Base-by-base conservation (phyloP, 2,888 invertebrate genomes). In the Dryomyza anilis region DNA sequence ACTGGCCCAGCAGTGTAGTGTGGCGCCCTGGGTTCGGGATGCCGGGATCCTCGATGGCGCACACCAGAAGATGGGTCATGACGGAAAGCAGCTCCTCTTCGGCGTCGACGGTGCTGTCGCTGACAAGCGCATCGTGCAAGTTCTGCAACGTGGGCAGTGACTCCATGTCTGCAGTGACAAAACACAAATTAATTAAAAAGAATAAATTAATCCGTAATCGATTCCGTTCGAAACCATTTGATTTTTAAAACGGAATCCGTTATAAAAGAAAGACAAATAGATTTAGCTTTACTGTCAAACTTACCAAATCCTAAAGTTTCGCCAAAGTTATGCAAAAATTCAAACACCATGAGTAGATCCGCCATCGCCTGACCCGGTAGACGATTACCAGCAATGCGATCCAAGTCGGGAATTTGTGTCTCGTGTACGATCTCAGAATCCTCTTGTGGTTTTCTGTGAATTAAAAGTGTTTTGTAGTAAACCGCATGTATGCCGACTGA, bases 281-380 rank as follows among this genome's bases (percentile, higher is more conserved):
- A n/a, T 60, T 12, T 36, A 1, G 21, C 33, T 50, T 33, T 23
- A 50, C 1, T 53, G 27, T 23, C 25, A 29, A 36, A 53, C 90
- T 87, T 78, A 94, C 94, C 94, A 77, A 98, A 95, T 62, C 96
- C 96, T 1, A 98, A 86, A 0, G 95, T 95, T 83, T 95, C 94
- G 58, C 95, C 95, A 79, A 98, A 98, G 85, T 96, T 98, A 76
- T 96, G 93, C 71, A 98, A 86, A 81, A 98, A 98, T 85, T 98
- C 98, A 78, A 93, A 93, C n/a, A 95, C 92, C 91, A 98, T 97
- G 23, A 98, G 85, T 48, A 93, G 86, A 83, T 98, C 94, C 0
- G 94, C 92, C 85, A 96, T 94, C 0, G 96, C 96, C 78, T 93
- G 90, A 0, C 95, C 96, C 1, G 93, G 87, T 59, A 98, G 84